Evolutionary conservation across 2,888 invertebrate genomes (phyloP), one percentile per base, ranked within the genome.

Genomic region (Sicus ferrugineus): DNA sequence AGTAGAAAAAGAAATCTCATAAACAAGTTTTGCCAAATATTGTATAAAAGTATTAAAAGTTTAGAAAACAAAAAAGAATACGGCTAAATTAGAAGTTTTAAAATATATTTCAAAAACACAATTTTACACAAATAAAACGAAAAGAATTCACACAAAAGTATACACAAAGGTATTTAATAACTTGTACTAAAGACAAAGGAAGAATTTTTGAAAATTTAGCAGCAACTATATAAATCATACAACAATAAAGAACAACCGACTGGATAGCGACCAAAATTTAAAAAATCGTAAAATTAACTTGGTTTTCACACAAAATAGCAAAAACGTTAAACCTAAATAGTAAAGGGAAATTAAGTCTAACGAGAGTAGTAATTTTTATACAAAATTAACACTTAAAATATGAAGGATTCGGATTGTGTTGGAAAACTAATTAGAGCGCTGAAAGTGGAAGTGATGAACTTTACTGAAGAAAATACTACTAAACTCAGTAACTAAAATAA

Each of bases 221-320:
- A 50, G 68, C 67, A 69, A 69, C 67, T 68, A 66, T 75, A 77
- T 68, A 67, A 59, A 28, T 2, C 5, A 54, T 26, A 54, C 11
- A 59, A 62, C 50, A 38, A 31, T 62, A 66, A 70, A 67, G 28
- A 59, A 68, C 26, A 68, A 82, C 77, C 79, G 82, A 81, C 82
- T 81, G 82, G 82, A 77, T 79, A 79, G 82, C 81, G 81, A 81
- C 82, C 82, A 81, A 81, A 81, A 82, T 79, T 79, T 81, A 81
- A 79, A 54, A 68, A 59, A 67, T 54, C 54, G 54, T 42, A 58
- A 58, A 62, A 54, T 62, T 62, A 54, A 54, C 54, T 82, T 82
- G 82, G 82, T 81, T 81, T 81, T 81, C 81, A 82, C 81, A 75
- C 78, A 76, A 74, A 71, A 73, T 73, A 72, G 71, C 69, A 73